Percentiles rank a stretch among this genome's conserved stretches.
Evolutionary conservation across 2,888 invertebrate species (phyloP).

Genomic region (Orthosia incerta): DNA sequence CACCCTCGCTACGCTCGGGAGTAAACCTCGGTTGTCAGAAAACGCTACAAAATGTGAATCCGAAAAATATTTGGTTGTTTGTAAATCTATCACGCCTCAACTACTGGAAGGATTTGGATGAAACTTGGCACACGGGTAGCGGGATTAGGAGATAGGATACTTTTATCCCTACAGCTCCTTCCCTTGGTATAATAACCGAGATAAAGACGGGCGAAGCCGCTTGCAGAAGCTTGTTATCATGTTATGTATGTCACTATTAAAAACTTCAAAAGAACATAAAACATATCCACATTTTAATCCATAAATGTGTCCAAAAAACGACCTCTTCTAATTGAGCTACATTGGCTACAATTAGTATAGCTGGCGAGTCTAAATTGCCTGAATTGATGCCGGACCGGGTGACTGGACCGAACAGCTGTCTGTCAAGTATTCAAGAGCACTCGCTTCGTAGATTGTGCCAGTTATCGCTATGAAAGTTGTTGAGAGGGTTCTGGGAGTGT

Average conservation of each 20-base stretch:
- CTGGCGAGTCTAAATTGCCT: conserved; percentile 78
- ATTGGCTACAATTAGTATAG: conserved; percentile 82
- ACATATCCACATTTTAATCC: conserved; percentile 11
- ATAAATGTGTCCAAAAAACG: conserved; percentile 52
- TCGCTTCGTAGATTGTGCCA: conserved; percentile 16
- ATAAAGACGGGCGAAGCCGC: too few relatives aligned
- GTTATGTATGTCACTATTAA: background rate
- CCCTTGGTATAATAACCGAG: too few relatives aligned
- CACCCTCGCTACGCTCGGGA: too few relatives aligned
- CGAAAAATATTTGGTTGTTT: too few relatives aligned
- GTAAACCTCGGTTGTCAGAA: too few relatives aligned
- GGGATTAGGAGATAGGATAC: too few relatives aligned
- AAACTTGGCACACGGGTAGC: too few relatives aligned
- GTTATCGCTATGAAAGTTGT: conserved; percentile 1
- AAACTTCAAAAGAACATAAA: background rate
- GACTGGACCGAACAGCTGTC: conserved; percentile 67
- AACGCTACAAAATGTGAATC: background rate
- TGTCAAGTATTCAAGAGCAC: conserved; percentile 29
- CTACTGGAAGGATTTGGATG: too few relatives aligned
- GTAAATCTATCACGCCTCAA: too few relatives aligned
- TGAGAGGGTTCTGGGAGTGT: background rate
- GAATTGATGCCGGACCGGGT: conserved; percentile 77
- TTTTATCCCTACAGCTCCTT: too few relatives aligned
- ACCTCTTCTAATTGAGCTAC: conserved; percentile 74
- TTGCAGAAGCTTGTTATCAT: too few relatives aligned